These are phyloP conservation scores for Penaeus chinensis DNA, from an alignment of 1,140 invertebrate genomes.

Conservation along the genomic window DNA sequence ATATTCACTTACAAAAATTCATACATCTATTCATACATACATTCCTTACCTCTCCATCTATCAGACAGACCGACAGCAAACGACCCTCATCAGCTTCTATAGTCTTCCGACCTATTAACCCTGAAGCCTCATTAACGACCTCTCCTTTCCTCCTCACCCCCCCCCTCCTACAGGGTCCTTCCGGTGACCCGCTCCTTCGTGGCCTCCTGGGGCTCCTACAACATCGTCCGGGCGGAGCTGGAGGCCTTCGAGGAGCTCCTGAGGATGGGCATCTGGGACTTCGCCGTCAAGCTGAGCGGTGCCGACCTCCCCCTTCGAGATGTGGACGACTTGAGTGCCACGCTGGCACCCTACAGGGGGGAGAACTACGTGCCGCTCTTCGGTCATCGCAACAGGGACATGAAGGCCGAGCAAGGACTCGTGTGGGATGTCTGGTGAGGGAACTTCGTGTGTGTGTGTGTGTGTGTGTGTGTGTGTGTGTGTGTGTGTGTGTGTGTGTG, in stretches of 20 bases:
- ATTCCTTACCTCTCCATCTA: no score
- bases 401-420: slow-evolving; percentile 45
- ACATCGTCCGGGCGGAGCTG: slow-evolving; percentile 62
- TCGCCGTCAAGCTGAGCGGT: slow-evolving; percentile 64
- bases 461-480: no score
- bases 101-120: no score
- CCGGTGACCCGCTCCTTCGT: slow-evolving; percentile 56
- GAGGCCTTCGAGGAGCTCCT: slow-evolving; percentile 64
- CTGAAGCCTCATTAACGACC: background rate
- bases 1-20: no score
- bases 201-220: slow-evolving; percentile 60
- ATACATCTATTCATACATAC: no score
- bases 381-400: slow-evolving; percentile 31
- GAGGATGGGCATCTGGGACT: slow-evolving; percentile 64
- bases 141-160: background rate
- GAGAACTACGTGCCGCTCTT: slow-evolving; percentile 54
- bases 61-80: no score
- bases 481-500: no score
- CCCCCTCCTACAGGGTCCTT: slow-evolving; percentile 30
- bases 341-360: slow-evolving; percentile 64
- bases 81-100: no score
- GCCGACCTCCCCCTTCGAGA: slow-evolving; percentile 64
- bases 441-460: no score
- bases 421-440: slow-evolving; percentile 57
- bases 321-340: slow-evolving; percentile 63